Conservation (phyloP, 2,888 invertebrate species). For the Scrobipalpa atriplicella region DNA sequence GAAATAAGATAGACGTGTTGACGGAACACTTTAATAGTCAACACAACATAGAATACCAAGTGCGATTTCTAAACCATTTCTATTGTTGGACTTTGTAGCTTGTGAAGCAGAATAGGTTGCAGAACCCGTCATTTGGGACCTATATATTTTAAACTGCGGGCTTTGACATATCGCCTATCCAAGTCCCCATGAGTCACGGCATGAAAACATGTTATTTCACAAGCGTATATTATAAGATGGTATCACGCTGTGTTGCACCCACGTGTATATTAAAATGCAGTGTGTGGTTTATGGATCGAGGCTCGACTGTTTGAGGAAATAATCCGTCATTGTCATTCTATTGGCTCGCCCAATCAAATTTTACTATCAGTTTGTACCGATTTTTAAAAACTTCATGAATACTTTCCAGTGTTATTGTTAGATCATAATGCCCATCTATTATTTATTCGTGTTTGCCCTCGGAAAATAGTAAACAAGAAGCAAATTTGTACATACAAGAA, state of each 20-base stretch:
- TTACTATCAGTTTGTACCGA: conserved; percentile 19
- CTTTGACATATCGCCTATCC: conserved; percentile 14
- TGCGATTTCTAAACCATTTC: neutral
- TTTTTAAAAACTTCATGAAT: neutral
- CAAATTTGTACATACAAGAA: neutral
- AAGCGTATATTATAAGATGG: conserved; percentile 54
- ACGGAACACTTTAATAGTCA: conserved; percentile 21
- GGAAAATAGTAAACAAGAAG: neutral
- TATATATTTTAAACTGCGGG: conserved; percentile 1
- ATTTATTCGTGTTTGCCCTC: neutral
- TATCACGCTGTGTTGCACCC: conserved; percentile 55
- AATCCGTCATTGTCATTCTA: conserved; percentile 73
- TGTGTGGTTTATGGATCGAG: conserved; percentile 48
- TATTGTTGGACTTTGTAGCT: conserved; percentile 3
- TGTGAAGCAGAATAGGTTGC: conserved; percentile 2
- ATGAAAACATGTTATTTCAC: conserved; percentile 53
- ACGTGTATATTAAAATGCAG: conserved; percentile 60
- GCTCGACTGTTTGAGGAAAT: conserved; percentile 59
- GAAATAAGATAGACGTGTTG: conserved; percentile 20
- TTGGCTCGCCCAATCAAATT: conserved; percentile 66
- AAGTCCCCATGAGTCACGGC: conserved; percentile 46
- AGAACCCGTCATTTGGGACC: conserved; percentile 8
- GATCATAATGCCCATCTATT: neutral
- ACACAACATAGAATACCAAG: conserved; percentile 1
- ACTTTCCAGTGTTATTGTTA: neutral